Evolutionary conservation across 2,888 invertebrate species (phyloP).

Genomic region (Agrotis segetum): DNA sequence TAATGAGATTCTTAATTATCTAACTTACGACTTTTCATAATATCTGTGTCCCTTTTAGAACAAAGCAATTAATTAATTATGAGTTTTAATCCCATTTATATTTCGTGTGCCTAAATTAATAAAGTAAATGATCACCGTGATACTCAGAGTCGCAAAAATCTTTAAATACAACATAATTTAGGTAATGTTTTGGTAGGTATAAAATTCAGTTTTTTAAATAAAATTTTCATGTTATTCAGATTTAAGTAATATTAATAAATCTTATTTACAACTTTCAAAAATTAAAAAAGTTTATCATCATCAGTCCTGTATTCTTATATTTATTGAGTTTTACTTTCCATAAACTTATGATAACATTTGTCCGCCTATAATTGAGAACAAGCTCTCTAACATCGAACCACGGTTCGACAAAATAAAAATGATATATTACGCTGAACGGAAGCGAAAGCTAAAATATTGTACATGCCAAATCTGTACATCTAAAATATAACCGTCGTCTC

Average conservation of each 20-base stretch:
- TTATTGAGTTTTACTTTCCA: constrained; percentile 1
- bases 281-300: not conserved
- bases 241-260: not conserved
- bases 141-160: constrained; percentile 8
- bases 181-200: not conserved
- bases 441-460: constrained; percentile 42
- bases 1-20: constrained; percentile 54
- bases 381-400: not conserved
- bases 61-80: constrained; percentile 51
- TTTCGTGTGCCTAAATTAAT: constrained; percentile 32
- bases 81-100: constrained; percentile 43
- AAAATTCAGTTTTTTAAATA: not conserved
- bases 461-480: constrained; percentile 34
- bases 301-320: no score
- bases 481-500: constrained; percentile 46
- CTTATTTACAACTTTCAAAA: not conserved
- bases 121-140: constrained; percentile 37
- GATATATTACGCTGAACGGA: constrained; percentile 41
- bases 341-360: not conserved
- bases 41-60: constrained; percentile 36
- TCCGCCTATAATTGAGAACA: constrained; percentile 2
- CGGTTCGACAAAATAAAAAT: constrained; percentile 32
- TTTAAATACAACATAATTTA: not conserved
- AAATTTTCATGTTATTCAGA: not conserved
- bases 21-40: constrained; percentile 47